Conservation (phyloP, 2,888 invertebrate genomes). For the Carcina quercana region DNA sequence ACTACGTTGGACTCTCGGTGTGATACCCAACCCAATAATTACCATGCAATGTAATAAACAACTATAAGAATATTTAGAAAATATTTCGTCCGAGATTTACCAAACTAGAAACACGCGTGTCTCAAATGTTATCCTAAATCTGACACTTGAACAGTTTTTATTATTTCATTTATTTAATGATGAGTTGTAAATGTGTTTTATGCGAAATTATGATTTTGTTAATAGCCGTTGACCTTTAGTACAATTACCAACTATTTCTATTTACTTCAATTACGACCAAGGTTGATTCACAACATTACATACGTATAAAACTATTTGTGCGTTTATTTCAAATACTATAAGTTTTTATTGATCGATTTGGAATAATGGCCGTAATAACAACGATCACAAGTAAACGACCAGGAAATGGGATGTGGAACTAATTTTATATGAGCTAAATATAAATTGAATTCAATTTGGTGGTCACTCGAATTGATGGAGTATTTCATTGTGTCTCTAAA, state of each 20-base stretch:
- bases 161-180: too few species aligned
- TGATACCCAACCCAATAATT: too few species aligned
- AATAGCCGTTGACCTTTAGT: constrained; percentile 25
- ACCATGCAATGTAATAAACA: too few species aligned
- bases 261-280: constrained; percentile 32
- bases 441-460: constrained; percentile 30
- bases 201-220: too few species aligned
- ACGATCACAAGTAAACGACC: constrained; percentile 16
- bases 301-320: constrained; percentile 30
- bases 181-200: too few species aligned
- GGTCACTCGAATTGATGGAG: constrained; percentile 4
- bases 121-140: too few species aligned
- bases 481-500: too few species aligned
- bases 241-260: constrained; percentile 27
- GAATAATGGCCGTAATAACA: constrained; percentile 24
- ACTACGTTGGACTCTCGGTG: too few species aligned
- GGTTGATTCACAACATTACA: constrained; percentile 38
- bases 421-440: constrained; percentile 37
- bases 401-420: constrained; percentile 38
- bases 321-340: constrained; percentile 31
- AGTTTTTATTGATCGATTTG: constrained; percentile 28
- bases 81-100: too few species aligned
- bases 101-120: too few species aligned
- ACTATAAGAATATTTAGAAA: too few species aligned
- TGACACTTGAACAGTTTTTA: too few species aligned